Conservation (phyloP, 2,888 invertebrate species). For the Polydrusus tereticollis region DNA sequence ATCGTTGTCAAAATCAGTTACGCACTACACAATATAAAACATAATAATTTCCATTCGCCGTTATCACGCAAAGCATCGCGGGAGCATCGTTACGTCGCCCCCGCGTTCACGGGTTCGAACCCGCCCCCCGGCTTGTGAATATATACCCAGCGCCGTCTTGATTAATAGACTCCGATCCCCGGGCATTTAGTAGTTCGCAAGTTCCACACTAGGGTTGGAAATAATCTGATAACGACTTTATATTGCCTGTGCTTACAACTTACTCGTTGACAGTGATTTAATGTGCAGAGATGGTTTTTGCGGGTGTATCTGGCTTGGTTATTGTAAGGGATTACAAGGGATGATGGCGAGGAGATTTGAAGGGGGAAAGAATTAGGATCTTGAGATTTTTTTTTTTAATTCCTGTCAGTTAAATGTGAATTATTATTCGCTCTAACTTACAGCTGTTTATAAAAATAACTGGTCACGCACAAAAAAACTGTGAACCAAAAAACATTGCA, state of each 20-base stretch:
- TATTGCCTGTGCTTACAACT: constrained; percentile 53
- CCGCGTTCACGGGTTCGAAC: constrained; percentile 22
- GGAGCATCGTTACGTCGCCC: constrained; percentile 15
- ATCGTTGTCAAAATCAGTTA: constrained; percentile 35
- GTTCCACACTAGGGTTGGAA: constrained; percentile 60
- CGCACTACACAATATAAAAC: constrained; percentile 25
- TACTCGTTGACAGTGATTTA: constrained; percentile 46
- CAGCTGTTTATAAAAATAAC: too few relatives aligned
- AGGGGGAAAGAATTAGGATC: neutral
- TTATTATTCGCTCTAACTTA: too few relatives aligned
- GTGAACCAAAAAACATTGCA: too few relatives aligned
- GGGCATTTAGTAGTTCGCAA: constrained; percentile 64
- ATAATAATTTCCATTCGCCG: constrained; percentile 18
- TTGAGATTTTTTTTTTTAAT: neutral
- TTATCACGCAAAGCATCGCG: constrained; percentile 31
- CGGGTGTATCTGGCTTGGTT: constrained; percentile 30
- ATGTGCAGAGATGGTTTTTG: constrained; percentile 43
- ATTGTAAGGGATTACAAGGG: constrained; percentile 24
- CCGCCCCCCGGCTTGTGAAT: neutral
- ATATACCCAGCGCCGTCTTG: constrained; percentile 50
- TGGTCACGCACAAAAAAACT: too few relatives aligned
- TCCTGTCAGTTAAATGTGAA: neutral
- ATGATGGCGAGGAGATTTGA: neutral
- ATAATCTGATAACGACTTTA: constrained; percentile 64
- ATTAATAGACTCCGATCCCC: constrained; percentile 64